Evolutionary conservation across 2,888 invertebrate genomes (phyloP).

Genomic region (Chesias legatella): DNA sequence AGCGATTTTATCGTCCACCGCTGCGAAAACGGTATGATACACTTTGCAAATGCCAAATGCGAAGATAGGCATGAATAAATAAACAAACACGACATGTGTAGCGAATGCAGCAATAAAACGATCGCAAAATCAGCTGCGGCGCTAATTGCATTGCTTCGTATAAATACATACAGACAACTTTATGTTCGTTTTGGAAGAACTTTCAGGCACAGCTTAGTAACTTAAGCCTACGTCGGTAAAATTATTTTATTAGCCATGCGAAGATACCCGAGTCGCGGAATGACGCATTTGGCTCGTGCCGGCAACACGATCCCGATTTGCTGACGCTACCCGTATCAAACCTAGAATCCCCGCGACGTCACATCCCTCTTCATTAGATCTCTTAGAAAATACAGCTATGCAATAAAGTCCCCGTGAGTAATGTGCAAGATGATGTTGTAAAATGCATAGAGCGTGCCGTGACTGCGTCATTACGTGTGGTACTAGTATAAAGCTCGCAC

Average conservation of each 20-base stretch:
- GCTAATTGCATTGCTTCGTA: conserved; percentile 24
- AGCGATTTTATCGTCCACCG: conserved; percentile 18
- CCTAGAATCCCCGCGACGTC: conserved; percentile 11
- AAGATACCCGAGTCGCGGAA: conserved; percentile 47
- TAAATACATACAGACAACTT: conserved; percentile 17
- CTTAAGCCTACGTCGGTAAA: too few species aligned
- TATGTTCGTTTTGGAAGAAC: conserved; percentile 13
- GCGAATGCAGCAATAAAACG: conserved; percentile 28
- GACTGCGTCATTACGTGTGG: conserved; percentile 62
- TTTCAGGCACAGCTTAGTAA: too few species aligned
- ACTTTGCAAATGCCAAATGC: conserved; percentile 24
- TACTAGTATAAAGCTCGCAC: conserved; percentile 48
- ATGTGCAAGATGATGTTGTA: conserved; percentile 47
- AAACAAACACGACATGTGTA: conserved; percentile 28
- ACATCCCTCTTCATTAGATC: conserved; percentile 14
- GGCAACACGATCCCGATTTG: conserved; percentile 33
- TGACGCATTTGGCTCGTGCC: conserved; percentile 70
- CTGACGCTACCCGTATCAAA: conserved; percentile 12
- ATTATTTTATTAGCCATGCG: conserved; percentile 35
- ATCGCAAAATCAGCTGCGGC: conserved; percentile 29
- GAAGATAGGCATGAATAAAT: conserved; percentile 26
- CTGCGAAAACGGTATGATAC: conserved; percentile 14
- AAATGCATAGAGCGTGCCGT: conserved; percentile 55
- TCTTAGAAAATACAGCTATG: conserved; percentile 29
- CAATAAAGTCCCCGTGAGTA: conserved; percentile 31